phyloP scores from a whole-genome alignment of 1,140 invertebrate genomes.

The Cotesia glomerata region DNA sequence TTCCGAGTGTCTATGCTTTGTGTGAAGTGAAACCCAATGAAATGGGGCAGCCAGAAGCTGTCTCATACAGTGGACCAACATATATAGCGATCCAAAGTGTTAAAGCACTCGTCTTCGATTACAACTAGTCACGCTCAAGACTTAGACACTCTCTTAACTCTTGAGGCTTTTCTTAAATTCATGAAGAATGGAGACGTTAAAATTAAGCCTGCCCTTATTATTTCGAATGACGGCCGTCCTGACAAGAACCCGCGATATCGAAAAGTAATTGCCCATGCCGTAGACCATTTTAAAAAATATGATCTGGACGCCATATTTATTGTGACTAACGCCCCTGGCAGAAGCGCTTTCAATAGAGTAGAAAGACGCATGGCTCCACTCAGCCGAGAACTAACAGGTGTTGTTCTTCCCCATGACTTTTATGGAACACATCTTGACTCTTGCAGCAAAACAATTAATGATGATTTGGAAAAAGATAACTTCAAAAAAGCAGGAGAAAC shows the following conservation, averaged over 20 bases:
- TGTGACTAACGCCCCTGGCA: conserved; percentile 56
- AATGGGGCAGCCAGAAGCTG: conserved; percentile 37
- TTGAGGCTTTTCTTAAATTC: conserved; percentile 33
- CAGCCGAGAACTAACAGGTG: conserved; percentile 47
- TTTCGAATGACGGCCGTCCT: conserved; percentile 53
- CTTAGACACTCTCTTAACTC: conserved; percentile 42
- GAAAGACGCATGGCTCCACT: conserved; percentile 54
- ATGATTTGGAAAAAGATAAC: conserved; percentile 47
- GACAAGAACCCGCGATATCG: conserved; percentile 58
- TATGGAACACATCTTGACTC: conserved; percentile 54
- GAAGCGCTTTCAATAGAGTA: conserved; percentile 46
- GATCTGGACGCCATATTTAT: conserved; percentile 58
- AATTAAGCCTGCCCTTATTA: conserved; percentile 54
- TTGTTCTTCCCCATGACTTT: conserved; percentile 53
- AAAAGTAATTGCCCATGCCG: conserved; percentile 48
- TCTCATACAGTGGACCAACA: conserved; percentile 53
- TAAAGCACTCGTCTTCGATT: conserved; percentile 48
- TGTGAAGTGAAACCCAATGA: conserved; percentile 41
- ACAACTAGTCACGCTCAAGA: conserved; percentile 51
- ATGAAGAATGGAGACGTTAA: conserved; percentile 18
- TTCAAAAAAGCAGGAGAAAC: conserved; percentile 44
- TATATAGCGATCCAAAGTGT: conserved; percentile 54
- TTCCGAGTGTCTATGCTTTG: conserved; percentile 47
- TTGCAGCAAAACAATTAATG: conserved; percentile 45
- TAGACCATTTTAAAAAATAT: conserved; percentile 47